Conservation (phyloP, 2,888 invertebrate species). For the Alentia gelatinosa region DNA sequence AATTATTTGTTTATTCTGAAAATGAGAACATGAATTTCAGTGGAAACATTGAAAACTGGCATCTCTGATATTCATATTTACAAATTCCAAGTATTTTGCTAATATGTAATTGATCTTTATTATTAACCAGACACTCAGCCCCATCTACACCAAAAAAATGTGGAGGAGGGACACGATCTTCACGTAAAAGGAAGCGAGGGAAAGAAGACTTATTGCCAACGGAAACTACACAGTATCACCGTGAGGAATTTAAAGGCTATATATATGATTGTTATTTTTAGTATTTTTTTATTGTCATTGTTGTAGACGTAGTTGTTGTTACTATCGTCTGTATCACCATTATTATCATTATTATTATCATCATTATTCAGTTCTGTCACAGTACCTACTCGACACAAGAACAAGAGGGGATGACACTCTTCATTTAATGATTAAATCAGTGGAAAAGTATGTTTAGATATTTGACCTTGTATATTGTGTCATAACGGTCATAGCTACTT, state of each 20-base stretch:
- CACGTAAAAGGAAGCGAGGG: constrained; percentile 70
- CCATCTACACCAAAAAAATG: constrained; percentile 55
- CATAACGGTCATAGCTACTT: neutral
- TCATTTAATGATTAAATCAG: neutral
- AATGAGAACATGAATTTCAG: neutral
- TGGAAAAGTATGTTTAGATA: neutral
- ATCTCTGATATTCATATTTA: neutral
- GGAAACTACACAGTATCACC: constrained; percentile 69
- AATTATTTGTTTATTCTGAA: neutral
- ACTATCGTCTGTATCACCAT: no score
- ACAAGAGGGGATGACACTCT: no score
- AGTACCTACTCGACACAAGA: no score
- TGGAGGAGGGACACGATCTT: neutral
- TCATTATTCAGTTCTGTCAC: no score
- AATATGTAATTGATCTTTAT: neutral
- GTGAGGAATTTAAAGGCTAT: constrained; percentile 63
- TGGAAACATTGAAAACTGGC: neutral
- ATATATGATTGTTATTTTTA: neutral
- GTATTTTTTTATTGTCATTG: neutral
- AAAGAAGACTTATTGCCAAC: constrained; percentile 68
- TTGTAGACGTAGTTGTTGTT: no score
- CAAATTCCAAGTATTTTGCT: neutral
- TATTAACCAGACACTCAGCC: constrained; percentile 4
- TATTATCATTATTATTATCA: no score
- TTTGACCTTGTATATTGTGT: neutral